phyloP scores from a whole-genome alignment of 2,797 vertebrate species.

The Furcifer pardalis region DNA sequence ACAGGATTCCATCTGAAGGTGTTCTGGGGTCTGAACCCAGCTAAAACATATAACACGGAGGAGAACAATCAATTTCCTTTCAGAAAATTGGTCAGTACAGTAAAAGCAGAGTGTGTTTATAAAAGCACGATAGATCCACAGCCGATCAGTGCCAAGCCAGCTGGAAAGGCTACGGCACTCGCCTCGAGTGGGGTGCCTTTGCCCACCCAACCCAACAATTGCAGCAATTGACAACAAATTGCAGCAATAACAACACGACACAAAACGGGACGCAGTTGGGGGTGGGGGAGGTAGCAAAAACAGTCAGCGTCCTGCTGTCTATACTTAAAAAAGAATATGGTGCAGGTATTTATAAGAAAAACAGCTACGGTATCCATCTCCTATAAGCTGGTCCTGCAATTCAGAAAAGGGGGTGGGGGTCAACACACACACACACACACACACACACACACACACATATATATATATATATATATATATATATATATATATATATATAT shows the following conservation, averaged over 20 bases:
- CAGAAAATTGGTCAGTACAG: constrained; percentile 26
- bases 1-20: constrained; percentile 49
- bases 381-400: constrained; percentile 48
- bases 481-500: too few species aligned
- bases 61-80: constrained; percentile 54
- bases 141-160: neutral
- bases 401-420: constrained; percentile 20
- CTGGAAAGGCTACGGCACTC: constrained; percentile 20
- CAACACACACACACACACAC: too few species aligned
- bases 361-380: constrained; percentile 50
- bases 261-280: neutral
- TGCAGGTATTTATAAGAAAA: constrained; percentile 65
- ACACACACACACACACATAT: too few species aligned
- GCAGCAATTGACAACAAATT: constrained; percentile 59
- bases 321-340: constrained; percentile 58
- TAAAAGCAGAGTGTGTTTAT: neutral
- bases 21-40: constrained; percentile 35
- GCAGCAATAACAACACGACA: constrained; percentile 50
- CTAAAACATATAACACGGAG: constrained; percentile 35
- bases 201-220: constrained; percentile 42
- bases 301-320: constrained; percentile 46
- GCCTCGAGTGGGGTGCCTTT: constrained; percentile 26
- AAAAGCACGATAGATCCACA: neutral
- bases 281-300: constrained; percentile 29
- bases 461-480: too few species aligned